phyloP scores from a whole-genome alignment of 2,797 vertebrate genomes.

The Bryconaethiops microstoma region DNA sequence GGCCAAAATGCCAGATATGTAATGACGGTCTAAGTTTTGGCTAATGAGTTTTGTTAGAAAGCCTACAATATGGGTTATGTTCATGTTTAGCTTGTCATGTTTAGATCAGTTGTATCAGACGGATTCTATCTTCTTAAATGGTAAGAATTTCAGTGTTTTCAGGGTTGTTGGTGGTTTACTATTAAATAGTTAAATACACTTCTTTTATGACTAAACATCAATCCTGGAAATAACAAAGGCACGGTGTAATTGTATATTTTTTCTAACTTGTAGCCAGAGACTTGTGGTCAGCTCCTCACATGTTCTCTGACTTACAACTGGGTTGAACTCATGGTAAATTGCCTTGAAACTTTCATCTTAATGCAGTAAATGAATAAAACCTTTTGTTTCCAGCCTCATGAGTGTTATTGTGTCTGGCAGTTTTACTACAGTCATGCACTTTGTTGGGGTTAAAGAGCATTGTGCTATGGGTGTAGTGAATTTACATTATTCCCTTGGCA shows the following conservation, averaged over 20 bases:
- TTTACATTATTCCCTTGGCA: too few species aligned
- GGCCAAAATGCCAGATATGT: background rate
- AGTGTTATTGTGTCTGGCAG: background rate
- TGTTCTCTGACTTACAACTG: too few species aligned
- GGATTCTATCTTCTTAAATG: background rate
- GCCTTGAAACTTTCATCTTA: background rate
- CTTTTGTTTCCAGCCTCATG: background rate
- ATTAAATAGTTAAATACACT: background rate
- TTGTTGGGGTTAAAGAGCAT: too few species aligned
- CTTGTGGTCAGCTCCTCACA: too few species aligned
- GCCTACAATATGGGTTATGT: background rate
- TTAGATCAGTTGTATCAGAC: conserved; percentile 6
- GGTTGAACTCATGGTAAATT: too few species aligned
- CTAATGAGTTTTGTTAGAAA: background rate
- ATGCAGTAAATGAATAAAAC: background rate
- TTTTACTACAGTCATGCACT: background rate
- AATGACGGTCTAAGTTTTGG: background rate
- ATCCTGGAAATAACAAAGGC: background rate
- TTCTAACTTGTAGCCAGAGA: too few species aligned
- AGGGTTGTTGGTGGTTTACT: too few species aligned
- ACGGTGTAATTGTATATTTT: background rate
- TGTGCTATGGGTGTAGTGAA: too few species aligned
- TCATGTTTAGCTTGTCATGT: background rate
- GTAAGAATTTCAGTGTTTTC: background rate
- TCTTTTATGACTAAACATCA: background rate